phyloP scores from a whole-genome alignment of 2,888 invertebrate species.

The Pristionchus mayeri region DNA sequence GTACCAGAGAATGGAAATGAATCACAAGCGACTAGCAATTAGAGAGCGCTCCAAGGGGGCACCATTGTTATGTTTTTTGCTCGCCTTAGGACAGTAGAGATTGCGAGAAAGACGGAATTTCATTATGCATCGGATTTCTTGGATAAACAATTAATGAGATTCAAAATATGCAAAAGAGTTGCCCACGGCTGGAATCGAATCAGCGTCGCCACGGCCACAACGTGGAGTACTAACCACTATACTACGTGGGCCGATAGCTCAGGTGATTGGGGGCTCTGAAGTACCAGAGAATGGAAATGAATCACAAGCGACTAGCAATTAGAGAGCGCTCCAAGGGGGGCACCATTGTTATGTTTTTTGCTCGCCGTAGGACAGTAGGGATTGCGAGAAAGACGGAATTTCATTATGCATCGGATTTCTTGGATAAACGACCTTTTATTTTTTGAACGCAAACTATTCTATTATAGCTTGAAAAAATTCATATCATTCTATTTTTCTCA shows the following conservation, averaged over 20 bases:
- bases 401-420: not conserved
- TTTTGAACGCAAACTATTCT: too few species aligned
- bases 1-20: not conserved
- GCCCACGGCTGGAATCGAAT: conserved; percentile 63
- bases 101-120: not conserved
- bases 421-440: not conserved
- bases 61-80: too few species aligned
- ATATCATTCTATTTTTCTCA: not conserved
- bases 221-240: conserved; percentile 71
- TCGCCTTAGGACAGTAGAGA: too few species aligned
- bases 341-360: too few species aligned
- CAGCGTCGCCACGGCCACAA: conserved; percentile 69
- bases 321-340: not conserved
- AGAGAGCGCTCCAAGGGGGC: too few species aligned
- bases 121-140: not conserved
- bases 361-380: too few species aligned
- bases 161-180: conserved; percentile 27
- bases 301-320: not conserved
- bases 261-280: too few species aligned
- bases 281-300: not conserved
- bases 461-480: too few species aligned
- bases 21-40: not conserved
- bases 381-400: not conserved
- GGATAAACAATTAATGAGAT: not conserved
- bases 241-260: conserved; percentile 61